Conservation (phyloP, 2,113 vertebrate species). For the Coracopsis vasa region DNA sequence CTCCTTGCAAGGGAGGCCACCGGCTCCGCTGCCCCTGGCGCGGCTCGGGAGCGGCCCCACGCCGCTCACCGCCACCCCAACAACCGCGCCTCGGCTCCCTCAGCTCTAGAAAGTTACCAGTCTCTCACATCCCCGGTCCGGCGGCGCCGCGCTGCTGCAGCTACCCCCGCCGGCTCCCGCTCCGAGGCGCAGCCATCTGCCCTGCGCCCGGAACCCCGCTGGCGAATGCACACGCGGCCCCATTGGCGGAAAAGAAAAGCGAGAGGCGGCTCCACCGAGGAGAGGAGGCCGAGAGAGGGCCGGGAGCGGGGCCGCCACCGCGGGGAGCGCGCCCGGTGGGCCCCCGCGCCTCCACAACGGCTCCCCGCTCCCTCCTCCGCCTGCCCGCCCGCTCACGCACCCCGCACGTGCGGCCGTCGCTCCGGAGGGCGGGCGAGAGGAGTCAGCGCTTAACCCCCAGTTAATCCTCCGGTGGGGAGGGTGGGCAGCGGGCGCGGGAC, state of each 20-base stretch:
- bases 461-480: not conserved
- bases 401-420: not conserved
- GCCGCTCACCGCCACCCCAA: not conserved
- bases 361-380: not conserved
- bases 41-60: not conserved
- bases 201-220: not conserved
- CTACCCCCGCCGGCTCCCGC: not conserved
- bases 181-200: not conserved
- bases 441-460: not conserved
- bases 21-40: not conserved
- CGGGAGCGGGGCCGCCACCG: not conserved
- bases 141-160: not conserved
- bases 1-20: not conserved
- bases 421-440: not conserved
- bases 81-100: fast-evolving
- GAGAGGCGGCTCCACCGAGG: not conserved
- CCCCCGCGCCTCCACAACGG: not conserved
- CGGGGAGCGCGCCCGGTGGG: not conserved
- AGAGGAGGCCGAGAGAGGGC: not conserved
- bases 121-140: not conserved
- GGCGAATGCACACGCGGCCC: not conserved
- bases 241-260: not conserved
- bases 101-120: not conserved
- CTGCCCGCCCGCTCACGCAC: not conserved
- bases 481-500: not conserved